Base-by-base conservation (phyloP, 2,797 vertebrate genomes). In the Accipiter minullus region DNA sequence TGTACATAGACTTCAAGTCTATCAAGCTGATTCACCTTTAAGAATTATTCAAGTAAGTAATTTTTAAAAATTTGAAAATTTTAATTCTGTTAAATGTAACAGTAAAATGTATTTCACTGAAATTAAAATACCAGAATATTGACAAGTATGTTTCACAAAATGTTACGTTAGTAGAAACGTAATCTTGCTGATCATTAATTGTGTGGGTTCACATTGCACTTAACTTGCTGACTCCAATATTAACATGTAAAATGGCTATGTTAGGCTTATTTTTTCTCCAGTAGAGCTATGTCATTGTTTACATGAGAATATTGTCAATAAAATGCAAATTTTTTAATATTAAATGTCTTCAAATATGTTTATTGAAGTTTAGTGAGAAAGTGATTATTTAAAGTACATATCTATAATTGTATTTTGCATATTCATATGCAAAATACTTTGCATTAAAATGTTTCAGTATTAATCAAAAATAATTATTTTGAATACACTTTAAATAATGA, bases 1-100 rank as follows among this genome's bases (percentile, higher is more conserved):
- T 25, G 99, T 99, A 59, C 98, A 99, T 38, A 98, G 99, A 93
- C 99, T 99, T 95, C 99, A 99, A 93, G 98, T 98, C 67, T 99
- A 99, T 96, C 99, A 99, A 26, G 98, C 99, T 29, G 98, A 99
- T 96, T 99, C 98, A 62, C 99, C 99, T 80, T 98, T 99, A 98
- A 99, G 99, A 98, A 99, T 99, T 38, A 99, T 99, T 63, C 99
- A 99, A 98, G 99, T 99, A 97, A 98, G 97, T 96, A 93, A 25
- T 80, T 60, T 45, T 55, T 29, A 1, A 25, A n/a, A 25, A 74
- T 9, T 67, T 60, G 1, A 52, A n/a, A 40, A 19, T 47, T 66
- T 58, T 6, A 8, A 0, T 63, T 82, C 10, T 84, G 67, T 79
- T 44, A 67, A 67, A 81, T 69, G 1, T 44, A 75, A 36, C 26